These are phyloP conservation scores for Pseudorhombus dupliciocellatus DNA, from an alignment of 2,113 vertebrate genomes.

Conservation along the genomic window DNA sequence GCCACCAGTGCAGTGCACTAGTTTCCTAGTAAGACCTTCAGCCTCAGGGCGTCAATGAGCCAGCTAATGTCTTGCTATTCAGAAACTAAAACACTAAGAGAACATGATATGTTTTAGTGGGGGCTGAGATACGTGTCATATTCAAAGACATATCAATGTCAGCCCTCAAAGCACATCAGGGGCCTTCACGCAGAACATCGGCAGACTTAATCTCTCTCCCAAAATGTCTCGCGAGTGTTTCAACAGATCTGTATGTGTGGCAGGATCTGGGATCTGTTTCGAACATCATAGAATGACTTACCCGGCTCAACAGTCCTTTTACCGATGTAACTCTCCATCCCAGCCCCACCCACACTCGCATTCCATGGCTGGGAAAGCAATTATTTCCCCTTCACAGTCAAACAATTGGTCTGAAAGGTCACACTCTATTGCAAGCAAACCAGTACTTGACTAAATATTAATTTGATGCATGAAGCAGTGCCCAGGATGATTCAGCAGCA, in stretches of 20 bases:
- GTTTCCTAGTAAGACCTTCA: too few relatives aligned
- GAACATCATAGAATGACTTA: too few relatives aligned
- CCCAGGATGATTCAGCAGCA: constrained; percentile 16
- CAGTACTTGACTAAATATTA: constrained; percentile 3
- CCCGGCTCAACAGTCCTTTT: background rate
- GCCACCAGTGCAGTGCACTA: too few relatives aligned
- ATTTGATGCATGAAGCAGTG: constrained; percentile 10
- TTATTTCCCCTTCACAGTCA: constrained; percentile 10
- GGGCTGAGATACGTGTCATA: too few relatives aligned
- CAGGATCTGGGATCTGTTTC: background rate
- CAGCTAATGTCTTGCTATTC: too few relatives aligned
- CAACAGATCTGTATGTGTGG: background rate
- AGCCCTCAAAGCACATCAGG: background rate
- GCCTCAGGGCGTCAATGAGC: too few relatives aligned
- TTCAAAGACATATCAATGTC: background rate
- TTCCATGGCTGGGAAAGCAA: background rate
- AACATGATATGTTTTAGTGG: too few relatives aligned
- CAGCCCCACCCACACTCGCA: background rate
- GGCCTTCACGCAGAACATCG: background rate
- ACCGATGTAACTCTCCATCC: background rate
- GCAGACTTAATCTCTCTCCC: background rate
- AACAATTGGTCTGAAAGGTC: constrained; percentile 18
- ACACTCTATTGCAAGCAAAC: background rate
- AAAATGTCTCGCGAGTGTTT: background rate
- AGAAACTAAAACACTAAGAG: too few relatives aligned